Percentiles rank a stretch among this genome's conserved stretches.
These are phyloP conservation scores for Anser brachyrhynchus DNA, from an alignment of 2,113 vertebrate genomes.

Conservation along the genomic window DNA sequence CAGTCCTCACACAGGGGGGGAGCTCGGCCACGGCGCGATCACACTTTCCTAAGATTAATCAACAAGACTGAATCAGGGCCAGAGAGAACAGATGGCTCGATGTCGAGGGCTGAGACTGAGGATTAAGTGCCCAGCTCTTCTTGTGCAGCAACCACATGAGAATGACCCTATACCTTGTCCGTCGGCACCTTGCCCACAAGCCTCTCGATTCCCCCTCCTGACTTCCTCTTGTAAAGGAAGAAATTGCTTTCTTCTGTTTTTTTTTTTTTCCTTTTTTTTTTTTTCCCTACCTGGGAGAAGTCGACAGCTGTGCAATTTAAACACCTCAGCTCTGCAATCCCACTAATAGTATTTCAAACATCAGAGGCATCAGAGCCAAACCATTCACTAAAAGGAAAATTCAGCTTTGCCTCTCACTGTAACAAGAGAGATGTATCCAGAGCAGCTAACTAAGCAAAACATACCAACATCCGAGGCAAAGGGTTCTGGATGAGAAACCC, in stretches of 20 bases:
- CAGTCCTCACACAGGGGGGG: not conserved
- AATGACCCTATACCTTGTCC: not conserved
- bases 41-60: not conserved
- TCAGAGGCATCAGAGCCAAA: not conserved
- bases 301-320: not conserved
- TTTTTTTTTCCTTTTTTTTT: not conserved
- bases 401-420: not conserved
- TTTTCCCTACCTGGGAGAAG: not conserved
- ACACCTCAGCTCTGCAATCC: not conserved
- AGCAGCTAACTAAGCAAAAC: not conserved
- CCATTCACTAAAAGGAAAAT: not conserved
- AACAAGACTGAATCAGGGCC: not conserved
- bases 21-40: not conserved
- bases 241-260: not conserved
- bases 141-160: fast-evolving
- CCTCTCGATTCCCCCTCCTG: not conserved
- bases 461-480: not conserved
- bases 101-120: not conserved
- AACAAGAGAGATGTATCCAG: not conserved
- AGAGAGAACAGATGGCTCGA: not conserved
- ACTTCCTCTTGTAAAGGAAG: not conserved
- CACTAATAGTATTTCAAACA: not conserved
- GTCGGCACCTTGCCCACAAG: not conserved
- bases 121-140: not conserved
- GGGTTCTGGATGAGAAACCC: not conserved